Evolutionary conservation across 1,140 invertebrate species (phyloP), one percentile per base, ranked within the genome.

Genomic region (Ceratitis capitata): DNA sequence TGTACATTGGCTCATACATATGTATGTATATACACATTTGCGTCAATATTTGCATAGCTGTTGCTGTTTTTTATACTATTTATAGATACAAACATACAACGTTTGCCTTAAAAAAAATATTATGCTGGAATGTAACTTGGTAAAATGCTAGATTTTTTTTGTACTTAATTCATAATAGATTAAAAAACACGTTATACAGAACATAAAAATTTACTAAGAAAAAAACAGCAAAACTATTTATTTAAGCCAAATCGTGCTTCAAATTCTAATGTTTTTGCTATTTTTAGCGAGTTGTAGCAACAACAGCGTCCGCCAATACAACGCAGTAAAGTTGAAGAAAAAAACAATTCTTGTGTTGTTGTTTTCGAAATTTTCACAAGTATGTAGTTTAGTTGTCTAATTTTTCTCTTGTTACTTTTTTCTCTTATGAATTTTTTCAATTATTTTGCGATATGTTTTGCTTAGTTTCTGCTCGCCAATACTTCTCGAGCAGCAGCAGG

Each of bases 311-410:
- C 47, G 26, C 35, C 53, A 32, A 23, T 23, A 19, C 69, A 26
- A 14, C 69, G 69, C 69, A 78, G 69, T 26, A 78, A 78, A 47
- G 39, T 83, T 56, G 53, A 83, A 51, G 56, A 35, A 83, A n/a
- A n/a, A n/a, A n/a, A n/a, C n/a, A 51, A 64, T 84, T 64, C 39
- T 29, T 23, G 39, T 53, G 49, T 78, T 45, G 42, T 78, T 26
- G n/a, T 78, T 78, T 78, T 1, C 19, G 26, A 78, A 23, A 32
- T 26, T 78, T 78, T 85, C 64, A n/a, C 74, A 85, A 82, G 74
- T 53, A 85, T 85, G 78, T 78, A 78, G 69, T 78, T 47, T 78
- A 78, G 69, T 78, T 78, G 42, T 78, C 69, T 42, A 45, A 47
- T 85, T 47, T 49, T 78, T 6, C 39, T 82, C 26, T 82, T 7